Evolutionary conservation across 1,140 invertebrate species (phyloP), one percentile per base, ranked within the genome.

Genomic region (Camponotus pennsylvanicus): DNA sequence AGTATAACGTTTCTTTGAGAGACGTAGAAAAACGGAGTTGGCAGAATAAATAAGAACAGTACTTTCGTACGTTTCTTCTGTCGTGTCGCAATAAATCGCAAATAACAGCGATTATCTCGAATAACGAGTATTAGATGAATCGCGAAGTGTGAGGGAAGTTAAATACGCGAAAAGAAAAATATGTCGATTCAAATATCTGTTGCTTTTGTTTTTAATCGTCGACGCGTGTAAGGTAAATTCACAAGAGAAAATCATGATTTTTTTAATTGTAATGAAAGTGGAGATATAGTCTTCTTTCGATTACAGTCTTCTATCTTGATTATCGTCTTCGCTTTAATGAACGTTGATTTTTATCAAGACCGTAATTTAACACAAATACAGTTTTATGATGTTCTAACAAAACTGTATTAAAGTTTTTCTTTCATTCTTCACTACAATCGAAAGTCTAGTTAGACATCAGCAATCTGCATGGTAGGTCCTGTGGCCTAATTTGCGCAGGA

Each of bases 241-340:
- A 45, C 13, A 18, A 59, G 15, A 52, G 21, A 9, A 57, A 52
- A 55, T 55, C 8, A 32, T 70, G 55, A 13, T 27, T 52, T 15
- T 52, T 80, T 80, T 70, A 57, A 69, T 40, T 69, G 15, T 52
- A 52, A 52, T 15, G 64, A 45, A 27, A 57, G 49, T 57, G 32
- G 5, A 80, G 32, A 59, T 42, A 9, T 18, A 52, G 49, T 18
- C 49, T 52, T 52, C 49, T 52, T 52, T 52, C 15, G 8, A 70
- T 70, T 52, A 55, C n/a, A 80, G 34, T 55, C 77, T 80, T 70
- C 15, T 34, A 42, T 18, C 77, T 80, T 70, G 77, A 80, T 15
- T 55, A 42, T 69, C 34, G n/a, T 69, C 64, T 55, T 80, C 49
- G n/a, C 9, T 27, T 7, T 42, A 70, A 80, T 40, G 15, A 37